Evolutionary conservation across 2,888 invertebrate species (phyloP).

Genomic region (Mythimna impura): DNA sequence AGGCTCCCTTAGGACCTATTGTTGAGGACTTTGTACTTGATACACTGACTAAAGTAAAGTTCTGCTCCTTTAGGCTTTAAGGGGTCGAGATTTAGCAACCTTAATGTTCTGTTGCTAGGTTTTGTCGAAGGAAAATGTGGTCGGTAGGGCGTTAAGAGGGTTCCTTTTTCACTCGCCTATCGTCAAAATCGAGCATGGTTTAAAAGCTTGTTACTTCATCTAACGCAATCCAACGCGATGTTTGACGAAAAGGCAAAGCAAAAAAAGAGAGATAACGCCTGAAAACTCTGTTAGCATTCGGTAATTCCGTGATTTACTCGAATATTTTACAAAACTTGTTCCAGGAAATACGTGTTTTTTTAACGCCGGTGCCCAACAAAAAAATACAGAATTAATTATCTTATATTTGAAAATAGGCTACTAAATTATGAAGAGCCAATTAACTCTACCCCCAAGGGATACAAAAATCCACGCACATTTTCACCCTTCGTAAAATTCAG

Average conservation of each 20-base stretch:
- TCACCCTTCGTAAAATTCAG: not conserved
- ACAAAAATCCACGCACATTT: not conserved
- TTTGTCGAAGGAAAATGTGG: not conserved
- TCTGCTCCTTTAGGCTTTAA: not conserved
- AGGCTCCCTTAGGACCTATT: not conserved
- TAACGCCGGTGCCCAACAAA: too few relatives aligned
- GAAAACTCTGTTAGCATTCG: too few relatives aligned
- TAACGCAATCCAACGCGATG: too few relatives aligned
- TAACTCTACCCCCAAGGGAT: not conserved
- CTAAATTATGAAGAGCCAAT: not conserved
- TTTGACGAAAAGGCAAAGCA: too few relatives aligned
- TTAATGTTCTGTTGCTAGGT: not conserved
- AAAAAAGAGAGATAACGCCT: too few relatives aligned
- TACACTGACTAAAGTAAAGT: not conserved
- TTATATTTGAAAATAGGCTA: not conserved
- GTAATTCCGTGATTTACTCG: too few relatives aligned
- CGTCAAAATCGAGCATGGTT: too few relatives aligned
- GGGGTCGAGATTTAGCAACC: not conserved
- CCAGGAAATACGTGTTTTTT: too few relatives aligned
- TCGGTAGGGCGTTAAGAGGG: too few relatives aligned
- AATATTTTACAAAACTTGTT: too few relatives aligned
- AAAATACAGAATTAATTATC: not conserved
- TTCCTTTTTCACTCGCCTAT: too few relatives aligned
- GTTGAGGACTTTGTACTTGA: slow-evolving; percentile 2
- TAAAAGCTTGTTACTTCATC: too few relatives aligned